Evolutionary conservation across 1,140 invertebrate genomes (phyloP).

Genomic region (Heliconius himera): DNA sequence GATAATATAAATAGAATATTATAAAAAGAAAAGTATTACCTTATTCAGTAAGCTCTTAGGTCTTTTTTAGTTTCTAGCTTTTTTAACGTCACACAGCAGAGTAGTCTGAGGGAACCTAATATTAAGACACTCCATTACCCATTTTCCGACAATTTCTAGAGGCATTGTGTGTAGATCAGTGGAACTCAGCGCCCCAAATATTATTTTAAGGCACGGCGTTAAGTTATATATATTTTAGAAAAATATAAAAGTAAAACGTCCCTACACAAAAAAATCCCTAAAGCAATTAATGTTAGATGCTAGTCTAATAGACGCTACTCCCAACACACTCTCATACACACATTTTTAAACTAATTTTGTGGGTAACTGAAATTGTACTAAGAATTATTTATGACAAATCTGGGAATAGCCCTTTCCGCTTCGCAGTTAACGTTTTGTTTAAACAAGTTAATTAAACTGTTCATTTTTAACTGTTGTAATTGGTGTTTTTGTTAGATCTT

Average conservation of each 20-base stretch:
- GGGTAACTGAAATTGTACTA: conserved; percentile 14
- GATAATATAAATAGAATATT: too few species aligned
- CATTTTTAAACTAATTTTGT: conserved; percentile 21
- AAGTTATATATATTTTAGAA: background rate
- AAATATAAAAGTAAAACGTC: background rate
- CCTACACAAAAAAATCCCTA: background rate
- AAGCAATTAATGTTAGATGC: conserved; percentile 3
- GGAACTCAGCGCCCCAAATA: too few species aligned
- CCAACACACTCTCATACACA: background rate
- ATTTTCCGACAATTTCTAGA: too few species aligned
- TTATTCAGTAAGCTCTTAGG: too few species aligned
- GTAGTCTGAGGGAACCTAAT: too few species aligned
- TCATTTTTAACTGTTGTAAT: conserved; percentile 3
- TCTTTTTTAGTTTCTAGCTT: too few species aligned
- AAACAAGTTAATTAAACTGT: conserved; percentile 4
- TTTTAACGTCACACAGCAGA: too few species aligned
- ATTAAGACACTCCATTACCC: too few species aligned
- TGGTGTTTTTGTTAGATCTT: background rate
- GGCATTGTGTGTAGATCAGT: too few species aligned
- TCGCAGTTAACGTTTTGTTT: background rate
- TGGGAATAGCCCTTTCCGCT: conserved; percentile 16
- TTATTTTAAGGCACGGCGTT: too few species aligned
- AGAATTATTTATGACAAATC: conserved; percentile 27
- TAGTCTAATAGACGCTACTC: background rate
- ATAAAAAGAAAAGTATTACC: too few species aligned